Base-by-base conservation (phyloP, 2,888 invertebrate genomes). In the Plusia festucae region DNA sequence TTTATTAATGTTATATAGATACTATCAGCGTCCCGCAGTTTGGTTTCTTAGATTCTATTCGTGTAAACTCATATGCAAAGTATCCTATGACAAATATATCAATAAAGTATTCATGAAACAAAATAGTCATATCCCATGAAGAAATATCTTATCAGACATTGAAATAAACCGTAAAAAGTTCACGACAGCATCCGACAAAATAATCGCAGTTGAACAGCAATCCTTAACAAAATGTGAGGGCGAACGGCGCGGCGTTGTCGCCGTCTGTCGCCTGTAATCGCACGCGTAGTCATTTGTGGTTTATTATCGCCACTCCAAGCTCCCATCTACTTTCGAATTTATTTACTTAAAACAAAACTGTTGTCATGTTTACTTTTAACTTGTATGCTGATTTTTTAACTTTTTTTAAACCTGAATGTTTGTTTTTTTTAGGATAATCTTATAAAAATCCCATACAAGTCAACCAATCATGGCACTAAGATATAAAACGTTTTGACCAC, bases 151-250 rank as follows among this genome's bases (percentile, higher is more conserved):
- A 9, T n/a, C 1, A n/a, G 7, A 6, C 40, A n/a, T 5, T 5
- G 1, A 40, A 40, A 49, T 1, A 20, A 49, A 0, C 20, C 15
- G 46, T 53, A 22, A 44, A 46, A 53, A 27, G 2, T 22, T 3
- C 7, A n/a, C 46, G 15, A 30, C 15, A 59, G 13, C 30, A 9
- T 30, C 51, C 54, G 65, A 67, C 72, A 68, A 60, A 30, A 62
- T 69, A 79, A 68, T 84, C 78, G 81, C 68, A 44, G 46, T 66
- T 82, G 68, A 78, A 76, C 57, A 73, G 71, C 54, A 52, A 71
- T 69, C 84, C 78, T 88, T 83, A 87, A 73, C 84, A 79, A 83
- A 82, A 85, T 84, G 86, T 73, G 70, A 69, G 68, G 79, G 58
- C 74, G 65, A 67, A 51, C 49, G 85, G 84, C 83, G 83, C 65